phyloP scores from a whole-genome alignment of 2,888 invertebrate species.

The Sinhomidia bicolor region DNA sequence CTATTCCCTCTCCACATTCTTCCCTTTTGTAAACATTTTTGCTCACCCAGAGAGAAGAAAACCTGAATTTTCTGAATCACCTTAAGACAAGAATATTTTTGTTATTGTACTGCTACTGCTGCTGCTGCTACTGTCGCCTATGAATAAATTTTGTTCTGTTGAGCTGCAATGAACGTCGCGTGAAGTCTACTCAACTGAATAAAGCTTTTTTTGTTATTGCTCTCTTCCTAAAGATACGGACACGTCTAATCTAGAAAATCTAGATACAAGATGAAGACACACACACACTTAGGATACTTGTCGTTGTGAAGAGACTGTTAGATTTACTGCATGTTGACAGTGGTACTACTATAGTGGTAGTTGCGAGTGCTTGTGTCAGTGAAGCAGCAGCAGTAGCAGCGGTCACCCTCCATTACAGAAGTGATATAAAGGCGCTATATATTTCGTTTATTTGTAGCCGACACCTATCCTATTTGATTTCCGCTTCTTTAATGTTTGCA shows the following conservation, averaged over 20 bases:
- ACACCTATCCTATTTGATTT: slow-evolving; percentile 8
- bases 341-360: too few species aligned
- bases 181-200: slow-evolving; percentile 12
- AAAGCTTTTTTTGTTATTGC: neutral
- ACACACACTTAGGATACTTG: neutral
- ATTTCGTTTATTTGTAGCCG: neutral
- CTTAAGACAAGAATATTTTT: neutral
- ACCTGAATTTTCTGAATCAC: slow-evolving; percentile 22
- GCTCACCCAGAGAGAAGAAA: neutral
- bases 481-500: neutral
- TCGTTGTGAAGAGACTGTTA: slow-evolving; percentile 1
- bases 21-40: neutral
- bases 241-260: neutral
- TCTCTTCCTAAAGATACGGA: neutral
- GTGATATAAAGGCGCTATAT: neutral
- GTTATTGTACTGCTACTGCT: neutral
- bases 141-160: neutral
- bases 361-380: neutral
- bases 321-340: slow-evolving; percentile 27
- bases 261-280: neutral
- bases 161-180: neutral
- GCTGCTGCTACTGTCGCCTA: too few species aligned
- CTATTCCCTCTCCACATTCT: neutral
- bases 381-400: too few species aligned
- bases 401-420: slow-evolving; percentile 37